phyloP scores from a whole-genome alignment of 2,888 invertebrate genomes.

The Melanargia galathea region DNA sequence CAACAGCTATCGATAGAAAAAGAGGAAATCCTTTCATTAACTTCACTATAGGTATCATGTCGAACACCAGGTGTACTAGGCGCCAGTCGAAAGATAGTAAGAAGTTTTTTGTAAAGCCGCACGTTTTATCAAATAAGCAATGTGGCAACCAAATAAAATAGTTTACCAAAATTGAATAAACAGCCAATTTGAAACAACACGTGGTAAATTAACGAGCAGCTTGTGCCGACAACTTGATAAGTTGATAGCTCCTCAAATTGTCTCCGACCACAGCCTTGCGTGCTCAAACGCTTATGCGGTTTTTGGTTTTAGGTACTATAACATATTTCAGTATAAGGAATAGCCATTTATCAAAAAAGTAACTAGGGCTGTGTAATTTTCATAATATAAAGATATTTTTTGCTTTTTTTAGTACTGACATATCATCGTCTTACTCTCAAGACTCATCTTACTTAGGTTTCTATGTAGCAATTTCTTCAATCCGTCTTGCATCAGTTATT shows the following conservation, averaged over 20 bases:
- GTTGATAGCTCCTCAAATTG: conserved; percentile 46
- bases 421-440: too few relatives aligned
- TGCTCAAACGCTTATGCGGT: conserved; percentile 45
- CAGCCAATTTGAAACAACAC: conserved; percentile 32
- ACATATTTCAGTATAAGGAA: background rate
- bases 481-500: too few relatives aligned
- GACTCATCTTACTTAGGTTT: too few relatives aligned
- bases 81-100: background rate
- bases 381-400: too few relatives aligned
- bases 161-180: conserved; percentile 37
- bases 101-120: conserved; percentile 1
- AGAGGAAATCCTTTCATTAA: too few relatives aligned
- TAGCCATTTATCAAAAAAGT: background rate
- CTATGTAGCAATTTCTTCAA: too few relatives aligned
- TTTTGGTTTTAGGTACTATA: conserved; percentile 29
- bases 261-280: conserved; percentile 46
- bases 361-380: too few relatives aligned
- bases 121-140: background rate
- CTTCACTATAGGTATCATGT: background rate
- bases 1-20: too few relatives aligned
- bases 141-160: conserved; percentile 12
- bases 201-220: conserved; percentile 31
- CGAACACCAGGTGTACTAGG: background rate
- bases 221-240: conserved; percentile 48
- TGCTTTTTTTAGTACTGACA: too few relatives aligned